Evolutionary conservation across 2,888 invertebrate genomes (phyloP).

Genomic region (Eumerus sabulonum): DNA sequence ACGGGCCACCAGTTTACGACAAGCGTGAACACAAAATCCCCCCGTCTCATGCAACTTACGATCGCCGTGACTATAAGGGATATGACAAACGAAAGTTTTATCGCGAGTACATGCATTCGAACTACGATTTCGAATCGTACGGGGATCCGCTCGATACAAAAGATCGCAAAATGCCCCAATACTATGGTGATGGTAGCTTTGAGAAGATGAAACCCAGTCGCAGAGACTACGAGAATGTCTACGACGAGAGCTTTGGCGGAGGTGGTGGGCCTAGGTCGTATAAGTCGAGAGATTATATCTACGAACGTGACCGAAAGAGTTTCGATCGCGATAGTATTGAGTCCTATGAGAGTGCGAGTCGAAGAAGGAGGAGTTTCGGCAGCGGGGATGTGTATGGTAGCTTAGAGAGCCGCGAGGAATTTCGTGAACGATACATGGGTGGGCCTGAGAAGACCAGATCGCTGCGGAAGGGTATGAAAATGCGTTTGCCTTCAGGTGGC

Average conservation of each 20-base stretch:
- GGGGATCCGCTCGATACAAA: constrained; percentile 71
- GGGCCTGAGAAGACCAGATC: constrained; percentile 76
- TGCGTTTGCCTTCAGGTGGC: constrained; percentile 68
- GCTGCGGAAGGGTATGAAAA: constrained; percentile 76
- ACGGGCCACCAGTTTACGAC: constrained; percentile 78
- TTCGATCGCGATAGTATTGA: constrained; percentile 79
- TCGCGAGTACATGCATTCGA: constrained; percentile 77
- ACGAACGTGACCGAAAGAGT: constrained; percentile 77
- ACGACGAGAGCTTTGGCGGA: constrained; percentile 72
- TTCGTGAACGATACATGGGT: constrained; percentile 76
- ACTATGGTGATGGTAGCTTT: constrained; percentile 70
- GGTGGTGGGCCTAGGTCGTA: constrained; percentile 64
- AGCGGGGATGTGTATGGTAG: constrained; percentile 79
- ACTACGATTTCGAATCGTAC: constrained; percentile 75
- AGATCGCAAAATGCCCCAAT: constrained; percentile 69
- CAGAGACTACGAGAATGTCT: constrained; percentile 77
- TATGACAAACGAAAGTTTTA: constrained; percentile 78
- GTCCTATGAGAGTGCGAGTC: constrained; percentile 77
- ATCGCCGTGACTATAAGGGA: constrained; percentile 72
- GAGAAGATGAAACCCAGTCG: constrained; percentile 69
- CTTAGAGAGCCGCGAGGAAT: constrained; percentile 78
- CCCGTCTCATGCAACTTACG: constrained; percentile 70
- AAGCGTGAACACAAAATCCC: constrained; percentile 75
- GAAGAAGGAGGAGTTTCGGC: constrained; percentile 77
- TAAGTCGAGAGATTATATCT: constrained; percentile 76